Conservation (phyloP, 2,113 vertebrate genomes). For the Corythoichthys haematopterus region DNA sequence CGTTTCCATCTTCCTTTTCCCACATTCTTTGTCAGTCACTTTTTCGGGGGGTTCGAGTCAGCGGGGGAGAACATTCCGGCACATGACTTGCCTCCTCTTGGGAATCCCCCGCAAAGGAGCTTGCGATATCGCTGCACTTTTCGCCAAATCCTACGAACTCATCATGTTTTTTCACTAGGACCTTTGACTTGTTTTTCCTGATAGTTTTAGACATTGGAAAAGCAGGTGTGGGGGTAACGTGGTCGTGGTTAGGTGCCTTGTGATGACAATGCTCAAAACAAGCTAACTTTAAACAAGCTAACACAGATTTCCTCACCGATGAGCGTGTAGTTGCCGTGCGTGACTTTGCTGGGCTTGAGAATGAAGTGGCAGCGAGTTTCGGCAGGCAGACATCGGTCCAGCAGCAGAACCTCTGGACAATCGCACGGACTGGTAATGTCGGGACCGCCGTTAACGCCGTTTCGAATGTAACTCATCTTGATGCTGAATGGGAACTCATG, state of each 20-base stretch:
- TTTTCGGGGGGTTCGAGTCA: background rate
- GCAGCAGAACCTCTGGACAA: slow-evolving; percentile 76
- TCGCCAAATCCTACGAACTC: background rate
- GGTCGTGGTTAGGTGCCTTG: no score
- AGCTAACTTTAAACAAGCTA: no score
- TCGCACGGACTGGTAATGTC: slow-evolving; percentile 60
- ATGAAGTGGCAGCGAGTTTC: slow-evolving; percentile 93
- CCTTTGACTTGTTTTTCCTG: background rate
- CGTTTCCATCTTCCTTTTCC: slow-evolving; percentile 58
- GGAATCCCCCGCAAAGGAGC: background rate
- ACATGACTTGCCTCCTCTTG: background rate
- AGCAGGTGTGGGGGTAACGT: no score
- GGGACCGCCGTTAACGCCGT: slow-evolving; percentile 48
- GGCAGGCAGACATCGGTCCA: slow-evolving; percentile 80
- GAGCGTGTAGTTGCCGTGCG: slow-evolving; percentile 57
- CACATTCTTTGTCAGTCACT: slow-evolving; percentile 24
- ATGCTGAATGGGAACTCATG: slow-evolving; percentile 94
- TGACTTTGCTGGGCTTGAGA: slow-evolving; percentile 80
- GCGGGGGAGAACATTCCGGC: background rate
- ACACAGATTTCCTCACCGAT: slow-evolving; percentile 66
- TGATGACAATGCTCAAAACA: no score
- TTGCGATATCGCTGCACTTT: background rate
- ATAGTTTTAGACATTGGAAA: background rate
- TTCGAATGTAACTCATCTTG: slow-evolving; percentile 91
- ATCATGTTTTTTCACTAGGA: background rate